Evolutionary conservation across 1,140 invertebrate genomes (phyloP), one percentile per base, ranked within the genome.

Genomic region (Anastatus disparis): DNA sequence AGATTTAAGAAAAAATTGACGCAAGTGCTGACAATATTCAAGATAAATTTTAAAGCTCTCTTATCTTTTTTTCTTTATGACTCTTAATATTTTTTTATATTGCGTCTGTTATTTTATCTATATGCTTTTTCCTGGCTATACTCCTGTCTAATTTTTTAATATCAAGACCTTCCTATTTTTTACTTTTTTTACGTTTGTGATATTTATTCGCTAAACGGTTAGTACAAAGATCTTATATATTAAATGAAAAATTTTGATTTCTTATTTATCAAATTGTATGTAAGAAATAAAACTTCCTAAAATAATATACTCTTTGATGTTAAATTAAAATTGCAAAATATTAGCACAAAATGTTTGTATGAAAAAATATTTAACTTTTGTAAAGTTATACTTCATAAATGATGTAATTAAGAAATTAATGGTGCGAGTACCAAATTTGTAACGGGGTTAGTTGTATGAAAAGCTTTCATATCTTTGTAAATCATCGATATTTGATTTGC

Each of bases 11-110:
- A 35, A 50, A n/a, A 56, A 55, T 69, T 62, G 3, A 55, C n/a
- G n/a, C 22, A 29, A 70, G 62, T 61, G 35, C 61, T 66, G 53
- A 66, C 62, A 65, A 66, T 71, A 71, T 65, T 42, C 20, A n/a
- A n/a, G n/a, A 46, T 38, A 58, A 35, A 61, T 20, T 15, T 15
- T 24, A 53, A 55, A 31, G 27, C 46, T 70, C 38, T 70, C 58
- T 67, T 53, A 31, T 3, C 29, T 55, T 61, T 68, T n/a, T n/a
- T n/a, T n/a, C n/a, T n/a, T n/a, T 31, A 26, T 29, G 27, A 24
- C 24, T 35, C 27, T 59, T n/a, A 7, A 42, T 67, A 48, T 58
- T 44, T 22, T 26, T 13, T 15, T 55, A 55, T 10, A 22, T 13
- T 17, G n/a, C 7, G 6, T 22, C 40, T 42, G 22, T 29, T 44